Evolutionary conservation across 2,888 invertebrate genomes (phyloP).

Genomic region (Ashinkailepas kermadecensis): DNA sequence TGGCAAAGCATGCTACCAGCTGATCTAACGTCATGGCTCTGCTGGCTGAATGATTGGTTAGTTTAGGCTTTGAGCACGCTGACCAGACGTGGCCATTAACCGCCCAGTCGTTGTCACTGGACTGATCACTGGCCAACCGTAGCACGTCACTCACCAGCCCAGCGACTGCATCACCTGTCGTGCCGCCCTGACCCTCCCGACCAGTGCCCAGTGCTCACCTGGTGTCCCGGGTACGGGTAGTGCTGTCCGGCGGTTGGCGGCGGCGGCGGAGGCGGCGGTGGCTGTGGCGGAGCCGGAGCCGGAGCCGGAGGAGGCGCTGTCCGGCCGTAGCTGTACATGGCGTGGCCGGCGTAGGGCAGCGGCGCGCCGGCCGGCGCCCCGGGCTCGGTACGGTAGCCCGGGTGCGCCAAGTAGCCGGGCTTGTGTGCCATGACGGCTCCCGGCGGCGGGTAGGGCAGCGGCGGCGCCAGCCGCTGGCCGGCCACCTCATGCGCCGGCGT

Average conservation of each 20-base stretch:
- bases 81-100: no score
- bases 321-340: conserved; percentile 10
- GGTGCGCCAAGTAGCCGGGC: not conserved
- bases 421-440: not conserved
- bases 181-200: not conserved
- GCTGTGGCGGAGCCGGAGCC: not conserved
- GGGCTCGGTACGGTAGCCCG: not conserved
- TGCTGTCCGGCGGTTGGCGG: not conserved
- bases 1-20: no score
- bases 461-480: conserved; percentile 10
- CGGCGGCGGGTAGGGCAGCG: not conserved
- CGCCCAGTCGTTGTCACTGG: no score
- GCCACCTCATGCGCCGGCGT: not conserved
- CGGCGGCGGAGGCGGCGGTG: not conserved
- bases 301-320: not conserved
- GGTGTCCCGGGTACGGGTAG: conserved; percentile 6
- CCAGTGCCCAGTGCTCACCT: not conserved
- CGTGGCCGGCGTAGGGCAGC: not conserved
- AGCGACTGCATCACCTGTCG: no score
- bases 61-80: no score
- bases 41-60: no score
- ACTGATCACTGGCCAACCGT: no score
- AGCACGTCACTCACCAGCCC: no score
- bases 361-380: not conserved
- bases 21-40: no score